Evolutionary conservation across 1,140 invertebrate species (phyloP).

Genomic region (Anoplolepis gracilipes): DNA sequence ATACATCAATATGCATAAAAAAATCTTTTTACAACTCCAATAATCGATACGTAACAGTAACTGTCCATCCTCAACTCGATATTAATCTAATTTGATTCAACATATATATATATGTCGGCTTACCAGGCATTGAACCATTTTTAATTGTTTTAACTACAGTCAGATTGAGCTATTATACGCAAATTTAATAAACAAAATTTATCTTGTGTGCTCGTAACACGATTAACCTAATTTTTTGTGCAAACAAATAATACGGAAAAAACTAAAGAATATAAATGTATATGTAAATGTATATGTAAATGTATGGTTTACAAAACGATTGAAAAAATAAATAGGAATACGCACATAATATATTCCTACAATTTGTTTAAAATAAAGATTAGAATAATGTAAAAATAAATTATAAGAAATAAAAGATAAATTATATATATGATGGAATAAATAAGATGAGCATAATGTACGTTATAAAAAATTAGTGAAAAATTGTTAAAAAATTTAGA

Average conservation of each 20-base stretch:
- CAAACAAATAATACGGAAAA: constrained; percentile 3
- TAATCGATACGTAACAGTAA: constrained; percentile 49
- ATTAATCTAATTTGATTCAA: constrained; percentile 41
- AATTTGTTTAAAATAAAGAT: background rate
- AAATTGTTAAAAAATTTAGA: background rate
- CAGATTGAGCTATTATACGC: background rate
- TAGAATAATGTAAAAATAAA: constrained; percentile 4
- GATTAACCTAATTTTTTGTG: background rate
- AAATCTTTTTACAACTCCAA: constrained; percentile 21
- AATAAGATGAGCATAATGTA: background rate
- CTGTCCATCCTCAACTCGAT: background rate
- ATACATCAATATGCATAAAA: constrained; percentile 23
- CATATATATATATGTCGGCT: constrained; percentile 1
- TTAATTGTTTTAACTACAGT: constrained; percentile 31
- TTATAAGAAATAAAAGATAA: background rate
- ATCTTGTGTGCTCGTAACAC: background rate
- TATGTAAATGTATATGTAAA: too few relatives aligned
- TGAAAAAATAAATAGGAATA: background rate
- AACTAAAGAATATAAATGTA: background rate
- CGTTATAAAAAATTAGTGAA: background rate
- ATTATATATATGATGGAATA: background rate
- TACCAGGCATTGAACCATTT: background rate
- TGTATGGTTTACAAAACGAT: background rate
- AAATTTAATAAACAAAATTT: constrained; percentile 41
- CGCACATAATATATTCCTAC: too few relatives aligned